Percentiles rank a stretch among this genome's conserved stretches.
phyloP scores from a whole-genome alignment of 2,797 vertebrate genomes.

The Zalophus californianus region DNA sequence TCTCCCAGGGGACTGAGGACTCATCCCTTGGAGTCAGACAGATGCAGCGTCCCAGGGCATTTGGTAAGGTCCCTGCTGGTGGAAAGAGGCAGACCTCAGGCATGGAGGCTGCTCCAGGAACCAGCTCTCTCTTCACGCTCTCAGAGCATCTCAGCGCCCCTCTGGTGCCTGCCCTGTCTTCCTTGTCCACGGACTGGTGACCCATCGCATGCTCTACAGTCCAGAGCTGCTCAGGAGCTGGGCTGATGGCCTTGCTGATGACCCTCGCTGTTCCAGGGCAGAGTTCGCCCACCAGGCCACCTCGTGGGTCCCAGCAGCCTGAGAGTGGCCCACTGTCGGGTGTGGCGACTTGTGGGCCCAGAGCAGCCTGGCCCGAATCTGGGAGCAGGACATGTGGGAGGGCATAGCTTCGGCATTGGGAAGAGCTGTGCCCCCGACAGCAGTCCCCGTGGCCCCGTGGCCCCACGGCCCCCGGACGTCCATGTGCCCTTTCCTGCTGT shows the following conservation, averaged over 20 bases:
- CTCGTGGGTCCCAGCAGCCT: background rate
- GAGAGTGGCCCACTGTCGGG: accelerated
- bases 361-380: background rate
- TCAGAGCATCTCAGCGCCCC: background rate
- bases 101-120: accelerated
- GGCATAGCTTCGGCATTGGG: background rate
- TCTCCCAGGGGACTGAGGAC: background rate
- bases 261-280: background rate
- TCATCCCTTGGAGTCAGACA: background rate
- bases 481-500: background rate
- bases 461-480: background rate
- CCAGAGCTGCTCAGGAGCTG: background rate
- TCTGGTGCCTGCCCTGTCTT: background rate
- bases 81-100: background rate
- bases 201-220: background rate
- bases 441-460: background rate
- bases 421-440: background rate
- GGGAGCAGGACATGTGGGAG: background rate
- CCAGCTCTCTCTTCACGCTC: background rate
- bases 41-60: background rate
- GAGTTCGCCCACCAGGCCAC: background rate
- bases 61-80: accelerated
- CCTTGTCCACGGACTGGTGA: accelerated
- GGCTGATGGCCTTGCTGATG: background rate
- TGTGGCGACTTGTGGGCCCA: background rate